These are phyloP conservation scores for Varanus komodoensis DNA, from an alignment of 2,113 vertebrate species.

Conservation along the genomic window DNA sequence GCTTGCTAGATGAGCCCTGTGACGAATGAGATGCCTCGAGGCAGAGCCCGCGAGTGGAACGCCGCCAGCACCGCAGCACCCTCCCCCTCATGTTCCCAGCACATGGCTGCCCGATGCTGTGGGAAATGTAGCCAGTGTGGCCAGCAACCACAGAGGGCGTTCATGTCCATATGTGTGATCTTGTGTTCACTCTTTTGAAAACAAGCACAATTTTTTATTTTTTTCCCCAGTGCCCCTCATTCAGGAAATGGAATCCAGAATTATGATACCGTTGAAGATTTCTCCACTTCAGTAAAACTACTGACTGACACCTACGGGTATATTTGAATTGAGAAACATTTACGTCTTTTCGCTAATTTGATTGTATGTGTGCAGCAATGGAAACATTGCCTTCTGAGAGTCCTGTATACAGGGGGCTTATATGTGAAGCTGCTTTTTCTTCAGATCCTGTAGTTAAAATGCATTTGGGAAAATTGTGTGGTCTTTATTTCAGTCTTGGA, in stretches of 20 bases:
- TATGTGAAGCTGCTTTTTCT: constrained; percentile 75
- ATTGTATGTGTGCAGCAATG: constrained; percentile 71
- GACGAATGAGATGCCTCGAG: too few relatives aligned
- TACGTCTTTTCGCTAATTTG: constrained; percentile 71
- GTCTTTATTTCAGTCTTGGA: constrained; percentile 33
- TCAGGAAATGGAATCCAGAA: constrained; percentile 98
- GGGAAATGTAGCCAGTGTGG: too few relatives aligned
- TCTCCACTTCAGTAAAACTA: constrained; percentile 89
- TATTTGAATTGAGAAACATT: constrained; percentile 66
- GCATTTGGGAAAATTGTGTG: background rate
- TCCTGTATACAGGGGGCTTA: constrained; percentile 76
- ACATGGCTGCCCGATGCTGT: too few relatives aligned
- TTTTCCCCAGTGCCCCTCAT: constrained; percentile 91
- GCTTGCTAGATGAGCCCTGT: too few relatives aligned
- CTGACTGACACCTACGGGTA: constrained; percentile 65
- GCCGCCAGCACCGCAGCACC: too few relatives aligned
- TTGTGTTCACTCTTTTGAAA: background rate
- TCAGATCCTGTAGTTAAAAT: constrained; percentile 59
- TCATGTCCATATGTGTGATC: too few relatives aligned
- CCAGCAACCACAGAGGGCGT: too few relatives aligned
- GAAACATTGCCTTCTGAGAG: constrained; percentile 68
- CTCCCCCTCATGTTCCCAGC: too few relatives aligned
- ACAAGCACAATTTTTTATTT: background rate
- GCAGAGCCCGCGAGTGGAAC: too few relatives aligned
- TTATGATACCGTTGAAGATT: constrained; percentile 97